Conservation (phyloP, 2,113 vertebrate genomes). For the Plecotus auritus region DNA sequence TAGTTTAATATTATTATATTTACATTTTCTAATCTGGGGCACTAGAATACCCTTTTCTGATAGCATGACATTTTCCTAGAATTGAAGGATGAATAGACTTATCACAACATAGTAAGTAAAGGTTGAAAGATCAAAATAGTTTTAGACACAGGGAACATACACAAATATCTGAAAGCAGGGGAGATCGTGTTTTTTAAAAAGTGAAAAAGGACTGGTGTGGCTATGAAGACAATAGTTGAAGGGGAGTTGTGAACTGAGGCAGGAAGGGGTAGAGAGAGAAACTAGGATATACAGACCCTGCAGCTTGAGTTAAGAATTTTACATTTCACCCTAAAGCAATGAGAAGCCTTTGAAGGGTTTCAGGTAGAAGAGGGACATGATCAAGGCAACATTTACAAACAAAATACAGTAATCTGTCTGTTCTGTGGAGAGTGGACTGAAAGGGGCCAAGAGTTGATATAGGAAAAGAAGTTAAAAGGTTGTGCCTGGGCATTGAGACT, state of each 20-base stretch:
- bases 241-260: background rate
- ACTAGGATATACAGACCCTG: background rate
- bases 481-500: background rate
- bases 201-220: background rate
- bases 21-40: background rate
- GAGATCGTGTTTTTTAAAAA: background rate
- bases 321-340: background rate
- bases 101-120: background rate
- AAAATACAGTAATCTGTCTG: background rate
- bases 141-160: background rate
- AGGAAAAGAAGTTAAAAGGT: background rate
- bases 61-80: background rate
- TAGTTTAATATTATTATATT: background rate
- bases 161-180: background rate
- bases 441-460: background rate
- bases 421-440: background rate
- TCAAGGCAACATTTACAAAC: background rate
- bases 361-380: background rate
- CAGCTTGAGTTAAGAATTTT: background rate
- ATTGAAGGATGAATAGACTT: background rate
- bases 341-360: background rate
- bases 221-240: background rate
- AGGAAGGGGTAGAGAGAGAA: background rate
- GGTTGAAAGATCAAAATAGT: background rate
- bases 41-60: background rate